Conservation (phyloP, 2,113 vertebrate genomes). For the Podiceps cristatus region DNA sequence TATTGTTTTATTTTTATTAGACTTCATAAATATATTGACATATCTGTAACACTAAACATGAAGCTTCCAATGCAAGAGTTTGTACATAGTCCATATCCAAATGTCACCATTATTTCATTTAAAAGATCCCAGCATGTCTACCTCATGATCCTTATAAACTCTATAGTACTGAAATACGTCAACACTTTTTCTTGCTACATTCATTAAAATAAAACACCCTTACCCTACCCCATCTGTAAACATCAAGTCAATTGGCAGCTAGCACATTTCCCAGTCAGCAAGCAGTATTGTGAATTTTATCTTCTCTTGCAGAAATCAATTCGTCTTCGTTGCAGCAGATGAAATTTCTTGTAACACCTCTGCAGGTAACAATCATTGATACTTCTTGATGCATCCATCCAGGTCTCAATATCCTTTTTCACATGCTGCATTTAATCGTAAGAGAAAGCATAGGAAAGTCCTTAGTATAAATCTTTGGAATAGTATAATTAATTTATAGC, state of each 20-base stretch:
- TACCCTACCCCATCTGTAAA: conserved; percentile 79
- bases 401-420: conserved; percentile 86
- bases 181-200: conserved; percentile 77
- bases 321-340: conserved; percentile 97
- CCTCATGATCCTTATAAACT: conserved; percentile 77
- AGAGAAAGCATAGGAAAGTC: conserved; percentile 71
- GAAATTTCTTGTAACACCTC: conserved; percentile 98
- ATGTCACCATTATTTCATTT: conserved; percentile 73
- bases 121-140: conserved; percentile 80
- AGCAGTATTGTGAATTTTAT: conserved; percentile 97
- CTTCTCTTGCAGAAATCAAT: conserved; percentile 98
- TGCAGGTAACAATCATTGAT: conserved; percentile 94
- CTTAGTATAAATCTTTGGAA: conserved; percentile 52
- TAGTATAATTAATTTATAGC: conserved; percentile 58
- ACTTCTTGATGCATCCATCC: conserved; percentile 90
- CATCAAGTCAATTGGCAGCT: conserved; percentile 84
- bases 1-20: conserved; percentile 53
- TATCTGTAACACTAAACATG: conserved; percentile 68
- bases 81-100: conserved; percentile 72
- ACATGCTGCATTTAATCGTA: conserved; percentile 81
- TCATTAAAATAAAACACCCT: conserved; percentile 80
- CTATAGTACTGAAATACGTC: conserved; percentile 58
- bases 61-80: conserved; percentile 68
- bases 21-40: conserved; percentile 46
- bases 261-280: conserved; percentile 87